Conservation (phyloP, 2,113 vertebrate species). For the Ranitomeya imitator region DNA sequence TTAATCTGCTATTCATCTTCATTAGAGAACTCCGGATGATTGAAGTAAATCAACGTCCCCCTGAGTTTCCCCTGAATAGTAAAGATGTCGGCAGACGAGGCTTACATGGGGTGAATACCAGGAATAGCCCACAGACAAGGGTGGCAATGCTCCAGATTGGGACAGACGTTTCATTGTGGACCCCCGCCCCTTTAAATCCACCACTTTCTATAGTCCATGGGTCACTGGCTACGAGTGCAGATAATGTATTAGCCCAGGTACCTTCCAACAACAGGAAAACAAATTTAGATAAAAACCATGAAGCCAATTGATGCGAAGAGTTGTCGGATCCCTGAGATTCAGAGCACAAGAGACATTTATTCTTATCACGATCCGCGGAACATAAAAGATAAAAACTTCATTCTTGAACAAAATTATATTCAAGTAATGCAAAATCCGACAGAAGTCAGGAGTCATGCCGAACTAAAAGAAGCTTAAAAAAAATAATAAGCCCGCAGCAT, state of each 20-base stretch:
- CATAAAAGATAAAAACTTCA: conserved; percentile 21
- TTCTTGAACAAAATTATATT: neutral
- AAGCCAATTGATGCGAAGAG: neutral
- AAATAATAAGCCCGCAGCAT: neutral
- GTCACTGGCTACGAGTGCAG: neutral
- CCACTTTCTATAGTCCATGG: too few species aligned
- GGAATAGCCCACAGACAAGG: too few species aligned
- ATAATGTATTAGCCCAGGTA: neutral
- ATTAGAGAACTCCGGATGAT: too few species aligned
- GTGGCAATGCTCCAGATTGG: too few species aligned
- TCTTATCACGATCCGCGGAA: neutral
- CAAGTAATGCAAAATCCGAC: neutral
- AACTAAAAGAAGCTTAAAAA: neutral
- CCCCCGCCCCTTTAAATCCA: too few species aligned
- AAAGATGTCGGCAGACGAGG: too few species aligned
- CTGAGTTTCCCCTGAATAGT: too few species aligned
- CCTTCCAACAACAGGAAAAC: neutral
- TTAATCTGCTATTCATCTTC: too few species aligned
- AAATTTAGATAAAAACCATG: neutral
- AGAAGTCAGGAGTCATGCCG: neutral
- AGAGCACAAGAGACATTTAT: neutral
- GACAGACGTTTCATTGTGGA: too few species aligned
- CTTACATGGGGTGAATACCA: too few species aligned
- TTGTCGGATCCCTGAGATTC: neutral
- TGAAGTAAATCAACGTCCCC: too few species aligned